phyloP scores from a whole-genome alignment of 2,113 vertebrate genomes.

The Ahaetulla prasina region DNA sequence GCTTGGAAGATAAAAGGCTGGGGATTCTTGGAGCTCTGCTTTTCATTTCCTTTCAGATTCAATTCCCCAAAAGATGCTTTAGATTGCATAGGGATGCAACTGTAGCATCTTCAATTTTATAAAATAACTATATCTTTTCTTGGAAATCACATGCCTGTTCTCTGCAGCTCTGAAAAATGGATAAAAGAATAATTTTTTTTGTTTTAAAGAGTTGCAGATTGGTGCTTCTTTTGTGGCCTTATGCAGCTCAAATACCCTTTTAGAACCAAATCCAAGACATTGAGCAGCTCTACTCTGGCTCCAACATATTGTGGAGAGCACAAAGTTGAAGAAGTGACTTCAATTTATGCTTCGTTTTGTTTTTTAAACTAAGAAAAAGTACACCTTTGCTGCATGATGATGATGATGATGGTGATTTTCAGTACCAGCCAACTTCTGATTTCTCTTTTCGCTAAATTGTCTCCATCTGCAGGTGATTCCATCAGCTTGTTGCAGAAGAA shows the following conservation, averaged over 20 bases:
- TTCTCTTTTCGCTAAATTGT: background rate
- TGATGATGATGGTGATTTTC: background rate
- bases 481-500: background rate
- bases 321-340: background rate
- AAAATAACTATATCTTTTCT: background rate
- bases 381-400: background rate
- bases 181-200: background rate
- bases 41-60: background rate
- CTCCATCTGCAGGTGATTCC: background rate
- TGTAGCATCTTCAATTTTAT: background rate
- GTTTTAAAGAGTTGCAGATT: background rate
- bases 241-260: background rate
- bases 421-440: background rate
- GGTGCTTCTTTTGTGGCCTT: background rate
- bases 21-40: background rate
- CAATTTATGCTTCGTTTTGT: background rate
- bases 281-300: background rate
- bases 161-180: background rate
- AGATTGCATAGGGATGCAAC: background rate
- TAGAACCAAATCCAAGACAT: background rate
- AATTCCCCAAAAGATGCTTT: background rate
- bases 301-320: background rate
- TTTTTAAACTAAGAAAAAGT: background rate
- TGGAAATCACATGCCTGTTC: background rate
- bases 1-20: background rate